Conservation (phyloP, 1,140 invertebrate species). For the Ceratosolen fusciceps region DNA sequence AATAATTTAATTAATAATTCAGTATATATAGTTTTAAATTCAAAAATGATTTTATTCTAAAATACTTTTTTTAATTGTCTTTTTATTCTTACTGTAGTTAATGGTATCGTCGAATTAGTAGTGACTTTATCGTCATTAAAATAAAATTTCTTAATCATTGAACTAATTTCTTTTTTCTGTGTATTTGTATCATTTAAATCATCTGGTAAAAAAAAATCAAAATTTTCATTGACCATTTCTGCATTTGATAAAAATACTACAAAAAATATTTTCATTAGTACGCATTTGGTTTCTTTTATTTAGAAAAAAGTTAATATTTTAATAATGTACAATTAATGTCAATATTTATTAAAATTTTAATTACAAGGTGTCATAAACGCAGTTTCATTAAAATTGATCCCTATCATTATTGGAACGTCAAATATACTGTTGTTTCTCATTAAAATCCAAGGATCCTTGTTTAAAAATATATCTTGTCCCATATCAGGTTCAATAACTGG, state of each 20-base stretch:
- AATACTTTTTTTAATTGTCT: no score
- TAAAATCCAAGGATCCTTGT: conserved; percentile 72
- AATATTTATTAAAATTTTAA: conserved; percentile 7
- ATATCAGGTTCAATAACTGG: conserved; percentile 76
- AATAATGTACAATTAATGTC: no score
- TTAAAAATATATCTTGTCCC: conserved; percentile 76
- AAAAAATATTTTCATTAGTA: neutral
- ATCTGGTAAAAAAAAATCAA: conserved; percentile 74
- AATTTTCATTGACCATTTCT: conserved; percentile 70
- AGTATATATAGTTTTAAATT: no score
- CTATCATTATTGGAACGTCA: conserved; percentile 77
- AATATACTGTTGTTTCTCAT: conserved; percentile 70
- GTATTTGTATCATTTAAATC: conserved; percentile 73
- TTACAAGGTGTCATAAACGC: conserved; percentile 57
- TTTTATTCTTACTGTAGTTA: conserved; percentile 69
- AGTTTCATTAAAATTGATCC: conserved; percentile 76
- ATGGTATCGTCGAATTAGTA: conserved; percentile 66
- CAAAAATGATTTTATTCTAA: no score
- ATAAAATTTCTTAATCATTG: conserved; percentile 75
- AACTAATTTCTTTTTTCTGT: conserved; percentile 66
- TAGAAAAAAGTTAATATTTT: no score
- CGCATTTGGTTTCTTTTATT: neutral
- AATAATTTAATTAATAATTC: no score
- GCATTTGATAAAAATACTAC: conserved; percentile 55
- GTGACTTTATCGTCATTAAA: conserved; percentile 71